phyloP scores from a whole-genome alignment of 1,140 invertebrate genomes.

The Pseudomyrmex concolor region DNA sequence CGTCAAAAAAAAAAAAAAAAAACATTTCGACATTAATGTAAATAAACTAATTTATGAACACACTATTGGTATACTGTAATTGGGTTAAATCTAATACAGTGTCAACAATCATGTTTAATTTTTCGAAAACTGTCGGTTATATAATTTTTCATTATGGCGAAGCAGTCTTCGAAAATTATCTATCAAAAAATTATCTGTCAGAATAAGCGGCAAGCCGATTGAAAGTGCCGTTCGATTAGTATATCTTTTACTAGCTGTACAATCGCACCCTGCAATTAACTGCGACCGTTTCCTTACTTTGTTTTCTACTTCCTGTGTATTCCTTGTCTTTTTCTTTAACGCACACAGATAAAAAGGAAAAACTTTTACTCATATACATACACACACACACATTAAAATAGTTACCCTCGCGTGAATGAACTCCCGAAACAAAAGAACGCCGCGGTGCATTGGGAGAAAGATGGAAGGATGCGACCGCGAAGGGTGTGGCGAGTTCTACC shows the following conservation, averaged over 20 bases:
- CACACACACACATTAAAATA: background rate
- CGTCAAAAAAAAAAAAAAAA: background rate
- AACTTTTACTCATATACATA: background rate
- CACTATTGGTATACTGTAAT: background rate
- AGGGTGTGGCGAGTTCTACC: constrained; percentile 48
- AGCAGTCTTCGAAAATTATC: background rate
- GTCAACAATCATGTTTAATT: constrained; percentile 18
- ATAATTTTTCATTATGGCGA: constrained; percentile 16
- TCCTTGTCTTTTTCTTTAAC: background rate
- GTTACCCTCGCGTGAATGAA: constrained; percentile 53
- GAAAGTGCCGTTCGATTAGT: constrained; percentile 28
- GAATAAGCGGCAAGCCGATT: background rate
- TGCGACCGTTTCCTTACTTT: constrained; percentile 28
- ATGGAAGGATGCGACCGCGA: constrained; percentile 27
- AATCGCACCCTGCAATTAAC: constrained; percentile 50
- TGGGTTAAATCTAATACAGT: background rate
- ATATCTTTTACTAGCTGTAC: background rate
- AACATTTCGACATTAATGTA: background rate
- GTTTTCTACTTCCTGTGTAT: background rate
- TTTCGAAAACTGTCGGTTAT: constrained; percentile 8
- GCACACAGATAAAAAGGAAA: constrained; percentile 19
- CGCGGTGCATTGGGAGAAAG: constrained; percentile 46
- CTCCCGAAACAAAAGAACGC: constrained; percentile 60
- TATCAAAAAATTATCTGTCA: background rate
- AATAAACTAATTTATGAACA: background rate